Percentiles rank a stretch among this genome's conserved stretches.
phyloP scores from a whole-genome alignment of 2,797 vertebrate genomes.

The Garrulus glandarius region DNA sequence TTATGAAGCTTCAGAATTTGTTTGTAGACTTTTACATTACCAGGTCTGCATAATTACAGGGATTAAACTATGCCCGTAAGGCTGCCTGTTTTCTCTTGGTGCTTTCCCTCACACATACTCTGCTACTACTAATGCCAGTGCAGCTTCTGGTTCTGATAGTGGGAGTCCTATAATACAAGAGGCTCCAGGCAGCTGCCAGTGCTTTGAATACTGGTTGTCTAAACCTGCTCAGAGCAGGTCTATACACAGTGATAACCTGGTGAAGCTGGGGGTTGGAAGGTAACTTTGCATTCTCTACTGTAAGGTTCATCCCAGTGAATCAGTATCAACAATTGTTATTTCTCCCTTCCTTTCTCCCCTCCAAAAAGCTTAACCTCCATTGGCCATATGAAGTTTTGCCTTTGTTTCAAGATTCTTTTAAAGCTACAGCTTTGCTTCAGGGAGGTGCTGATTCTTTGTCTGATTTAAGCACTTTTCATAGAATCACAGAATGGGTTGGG shows the following conservation, averaged over 20 bases:
- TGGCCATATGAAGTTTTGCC: background rate
- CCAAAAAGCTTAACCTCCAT: background rate
- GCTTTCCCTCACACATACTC: background rate
- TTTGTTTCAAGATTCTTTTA: background rate
- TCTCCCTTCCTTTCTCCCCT: background rate
- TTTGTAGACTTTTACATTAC: conserved; percentile 5
- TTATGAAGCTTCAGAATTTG: background rate
- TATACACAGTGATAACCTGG: background rate
- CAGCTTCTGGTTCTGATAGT: background rate
- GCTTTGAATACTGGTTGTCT: background rate
- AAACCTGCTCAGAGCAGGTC: conserved; percentile 20
- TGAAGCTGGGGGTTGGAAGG: background rate
- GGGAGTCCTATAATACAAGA: background rate
- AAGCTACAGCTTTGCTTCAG: background rate
- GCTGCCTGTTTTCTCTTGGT: background rate
- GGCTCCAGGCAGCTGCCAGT: background rate
- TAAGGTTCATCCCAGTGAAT: background rate
- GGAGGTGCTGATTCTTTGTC: background rate
- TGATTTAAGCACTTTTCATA: background rate
- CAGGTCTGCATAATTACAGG: background rate
- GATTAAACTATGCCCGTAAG: background rate
- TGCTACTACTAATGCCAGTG: background rate
- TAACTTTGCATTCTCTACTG: background rate
- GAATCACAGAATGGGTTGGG: background rate
- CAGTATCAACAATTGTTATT: background rate